Evolutionary conservation across 2,888 invertebrate genomes (phyloP).

Genomic region (Miltochrista miniata): DNA sequence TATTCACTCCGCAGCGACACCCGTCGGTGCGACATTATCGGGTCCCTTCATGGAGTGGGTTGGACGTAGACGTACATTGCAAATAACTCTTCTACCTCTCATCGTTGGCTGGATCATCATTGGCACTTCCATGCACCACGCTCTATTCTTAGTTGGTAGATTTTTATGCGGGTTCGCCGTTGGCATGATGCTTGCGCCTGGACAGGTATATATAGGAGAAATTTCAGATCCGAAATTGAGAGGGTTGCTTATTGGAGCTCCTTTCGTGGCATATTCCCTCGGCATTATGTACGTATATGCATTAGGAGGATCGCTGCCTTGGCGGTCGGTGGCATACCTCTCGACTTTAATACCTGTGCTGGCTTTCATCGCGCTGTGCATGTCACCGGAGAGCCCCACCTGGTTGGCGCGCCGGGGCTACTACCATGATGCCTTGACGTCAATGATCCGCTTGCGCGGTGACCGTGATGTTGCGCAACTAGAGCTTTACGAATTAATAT

Average conservation of each 20-base stretch:
- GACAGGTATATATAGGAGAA: slow-evolving; percentile 89
- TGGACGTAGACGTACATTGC: slow-evolving; percentile 86
- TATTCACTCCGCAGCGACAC: slow-evolving; percentile 90
- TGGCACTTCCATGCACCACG: slow-evolving; percentile 82
- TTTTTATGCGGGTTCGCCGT: slow-evolving; percentile 88
- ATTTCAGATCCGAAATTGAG: slow-evolving; percentile 89
- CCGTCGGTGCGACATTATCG: slow-evolving; percentile 88
- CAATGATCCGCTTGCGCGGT: slow-evolving; percentile 85
- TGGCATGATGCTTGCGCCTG: no score
- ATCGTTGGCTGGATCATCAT: slow-evolving; percentile 88
- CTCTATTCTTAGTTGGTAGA: slow-evolving; percentile 85
- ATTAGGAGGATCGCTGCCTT: slow-evolving; percentile 86
- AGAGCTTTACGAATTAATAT: slow-evolving; percentile 85
- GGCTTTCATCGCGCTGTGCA: slow-evolving; percentile 84
- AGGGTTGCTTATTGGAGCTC: slow-evolving; percentile 86
- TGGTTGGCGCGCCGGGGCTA: slow-evolving; percentile 87
- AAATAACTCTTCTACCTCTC: slow-evolving; percentile 86
- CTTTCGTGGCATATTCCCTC: slow-evolving; percentile 89
- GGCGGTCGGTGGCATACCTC: slow-evolving; percentile 87
- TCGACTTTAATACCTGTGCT: slow-evolving; percentile 84
- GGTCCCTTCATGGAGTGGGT: slow-evolving; percentile 88
- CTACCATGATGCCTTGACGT: slow-evolving; percentile 80
- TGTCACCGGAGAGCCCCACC: slow-evolving; percentile 89
- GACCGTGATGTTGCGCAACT: slow-evolving; percentile 82
- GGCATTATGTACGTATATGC: slow-evolving; percentile 90